Conservation (phyloP, 1,140 invertebrate genomes). For the Protaetia brevitarsis region DNA sequence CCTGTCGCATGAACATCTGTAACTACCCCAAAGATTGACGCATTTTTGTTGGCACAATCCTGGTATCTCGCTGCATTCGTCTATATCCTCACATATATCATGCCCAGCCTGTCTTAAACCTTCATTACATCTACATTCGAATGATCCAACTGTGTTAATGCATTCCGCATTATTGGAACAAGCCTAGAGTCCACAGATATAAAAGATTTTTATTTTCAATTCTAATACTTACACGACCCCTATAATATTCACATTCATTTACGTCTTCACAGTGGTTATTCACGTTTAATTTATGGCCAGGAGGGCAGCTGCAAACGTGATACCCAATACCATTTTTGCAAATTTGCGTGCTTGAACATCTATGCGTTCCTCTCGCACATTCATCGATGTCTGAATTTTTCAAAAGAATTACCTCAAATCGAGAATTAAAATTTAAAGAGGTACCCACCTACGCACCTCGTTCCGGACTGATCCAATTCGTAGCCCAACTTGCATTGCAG, state of each 20-base stretch:
- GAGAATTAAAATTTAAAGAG: neutral
- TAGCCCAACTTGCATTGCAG: conserved; percentile 52
- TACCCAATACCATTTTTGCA: conserved; percentile 74
- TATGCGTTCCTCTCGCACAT: conserved; percentile 61
- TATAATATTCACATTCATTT: conserved; percentile 70
- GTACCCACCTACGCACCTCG: conserved; percentile 48
- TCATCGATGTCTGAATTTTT: conserved; percentile 71
- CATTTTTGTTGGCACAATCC: conserved; percentile 81
- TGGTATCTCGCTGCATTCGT: conserved; percentile 62
- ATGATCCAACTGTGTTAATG: conserved; percentile 78
- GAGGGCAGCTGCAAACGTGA: conserved; percentile 71
- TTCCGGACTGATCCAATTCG: conserved; percentile 49
- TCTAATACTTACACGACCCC: conserved; percentile 37
- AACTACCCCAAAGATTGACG: conserved; percentile 78
- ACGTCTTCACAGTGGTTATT: conserved; percentile 81
- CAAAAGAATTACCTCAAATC: neutral
- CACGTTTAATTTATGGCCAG: conserved; percentile 54
- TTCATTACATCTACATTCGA: conserved; percentile 71
- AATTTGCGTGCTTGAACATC: conserved; percentile 65
- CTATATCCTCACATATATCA: conserved; percentile 60
- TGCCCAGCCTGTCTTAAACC: conserved; percentile 65
- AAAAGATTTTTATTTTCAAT: neutral
- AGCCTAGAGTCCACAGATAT: conserved; percentile 46
- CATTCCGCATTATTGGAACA: conserved; percentile 64
- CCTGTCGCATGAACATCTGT: conserved; percentile 70